Conservation (phyloP, 2,888 invertebrate genomes). For the Monochamus alternatus region DNA sequence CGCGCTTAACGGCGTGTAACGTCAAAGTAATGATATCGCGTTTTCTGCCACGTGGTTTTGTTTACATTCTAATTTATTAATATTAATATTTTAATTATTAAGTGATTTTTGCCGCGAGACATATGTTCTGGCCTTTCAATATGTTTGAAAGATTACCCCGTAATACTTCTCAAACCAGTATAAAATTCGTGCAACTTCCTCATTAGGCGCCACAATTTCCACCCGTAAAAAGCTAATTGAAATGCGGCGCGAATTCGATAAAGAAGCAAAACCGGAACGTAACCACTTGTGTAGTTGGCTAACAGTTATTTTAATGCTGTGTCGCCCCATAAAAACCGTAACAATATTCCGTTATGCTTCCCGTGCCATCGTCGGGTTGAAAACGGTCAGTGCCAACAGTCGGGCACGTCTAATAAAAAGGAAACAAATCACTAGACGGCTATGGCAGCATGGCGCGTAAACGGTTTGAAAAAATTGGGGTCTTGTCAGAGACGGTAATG, state of each 20-base stretch:
- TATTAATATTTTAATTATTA: too few species aligned
- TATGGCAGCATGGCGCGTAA: conserved; percentile 9
- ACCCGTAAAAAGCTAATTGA: not conserved
- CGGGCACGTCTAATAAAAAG: conserved; percentile 17
- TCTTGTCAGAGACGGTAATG: conserved; percentile 5
- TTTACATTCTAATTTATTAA: too few species aligned
- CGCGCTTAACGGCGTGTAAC: too few species aligned
- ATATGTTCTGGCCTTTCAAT: too few species aligned
- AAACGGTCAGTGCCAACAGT: conserved; percentile 15
- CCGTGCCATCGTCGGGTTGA: conserved; percentile 2
- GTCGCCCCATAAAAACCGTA: conserved; percentile 20
- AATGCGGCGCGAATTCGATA: conserved; percentile 11
- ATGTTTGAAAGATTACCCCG: too few species aligned
- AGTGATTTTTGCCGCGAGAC: too few species aligned
- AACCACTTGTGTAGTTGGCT: conserved; percentile 19
- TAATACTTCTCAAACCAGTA: too few species aligned
- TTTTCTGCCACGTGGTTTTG: too few species aligned
- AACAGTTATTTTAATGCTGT: conserved; percentile 26
- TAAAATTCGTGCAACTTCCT: too few species aligned
- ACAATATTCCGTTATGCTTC: conserved; percentile 24
- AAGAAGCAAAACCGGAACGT: conserved; percentile 3
- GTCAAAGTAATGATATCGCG: too few species aligned
- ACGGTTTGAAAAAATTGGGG: not conserved
- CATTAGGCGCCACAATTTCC: not conserved
- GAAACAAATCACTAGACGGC: conserved; percentile 15